phyloP scores from a whole-genome alignment of 2,797 vertebrate genomes.

The Pygocentrus nattereri region DNA sequence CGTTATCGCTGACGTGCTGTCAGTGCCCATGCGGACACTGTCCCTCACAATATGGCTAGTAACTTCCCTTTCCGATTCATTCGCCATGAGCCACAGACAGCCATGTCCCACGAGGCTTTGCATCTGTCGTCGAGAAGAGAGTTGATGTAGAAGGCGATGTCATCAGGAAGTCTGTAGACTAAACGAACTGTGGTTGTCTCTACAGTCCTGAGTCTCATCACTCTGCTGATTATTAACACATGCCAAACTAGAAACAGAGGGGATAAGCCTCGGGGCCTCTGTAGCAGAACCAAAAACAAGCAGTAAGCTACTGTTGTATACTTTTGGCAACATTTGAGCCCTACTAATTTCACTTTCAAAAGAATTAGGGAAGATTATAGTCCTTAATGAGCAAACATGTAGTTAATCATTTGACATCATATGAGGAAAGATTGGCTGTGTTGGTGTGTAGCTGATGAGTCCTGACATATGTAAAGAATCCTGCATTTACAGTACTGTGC shows the following conservation, averaged over 20 bases:
- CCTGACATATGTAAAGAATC: too few species aligned
- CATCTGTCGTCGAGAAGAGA: slow-evolving; percentile 51
- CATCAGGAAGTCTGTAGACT: slow-evolving; percentile 56
- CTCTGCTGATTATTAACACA: slow-evolving; percentile 58
- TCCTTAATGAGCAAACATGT: neutral
- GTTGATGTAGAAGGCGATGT: slow-evolving; percentile 50
- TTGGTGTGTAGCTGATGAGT: too few species aligned
- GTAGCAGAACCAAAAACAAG: slow-evolving; percentile 15
- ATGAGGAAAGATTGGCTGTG: neutral
- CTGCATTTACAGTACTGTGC: too few species aligned
- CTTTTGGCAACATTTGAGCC: neutral
- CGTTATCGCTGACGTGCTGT: slow-evolving; percentile 53
- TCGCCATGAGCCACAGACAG: slow-evolving; percentile 36
- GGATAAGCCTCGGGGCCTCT: neutral
- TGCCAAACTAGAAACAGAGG: slow-evolving; percentile 50
- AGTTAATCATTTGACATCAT: neutral
- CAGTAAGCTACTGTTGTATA: neutral
- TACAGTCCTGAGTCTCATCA: slow-evolving; percentile 58
- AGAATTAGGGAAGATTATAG: neutral
- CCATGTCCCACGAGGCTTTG: slow-evolving; percentile 43
- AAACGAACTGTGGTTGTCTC: slow-evolving; percentile 54
- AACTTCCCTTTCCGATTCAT: slow-evolving; percentile 52
- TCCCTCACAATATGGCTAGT: slow-evolving; percentile 44
- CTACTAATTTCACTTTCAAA: slow-evolving; percentile 10
- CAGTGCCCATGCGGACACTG: slow-evolving; percentile 45